These are phyloP conservation scores for Cololabis saira DNA, from an alignment of 2,113 vertebrate genomes.

Conservation along the genomic window DNA sequence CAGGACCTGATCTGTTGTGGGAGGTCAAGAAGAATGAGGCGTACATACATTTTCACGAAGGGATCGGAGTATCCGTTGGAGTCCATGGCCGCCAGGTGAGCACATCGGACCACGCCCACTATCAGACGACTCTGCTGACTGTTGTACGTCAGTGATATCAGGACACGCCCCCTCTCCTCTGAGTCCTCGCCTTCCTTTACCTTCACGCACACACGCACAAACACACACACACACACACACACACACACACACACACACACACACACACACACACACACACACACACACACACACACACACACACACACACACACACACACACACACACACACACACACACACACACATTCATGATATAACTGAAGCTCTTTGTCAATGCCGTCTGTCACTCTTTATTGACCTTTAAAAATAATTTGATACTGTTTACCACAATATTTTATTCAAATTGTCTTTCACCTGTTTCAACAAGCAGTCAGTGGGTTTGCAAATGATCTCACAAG, in stretches of 20 bases:
- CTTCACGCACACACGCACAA: slow-evolving; percentile 29
- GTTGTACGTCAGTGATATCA: slow-evolving; percentile 94
- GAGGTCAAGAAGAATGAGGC: neutral
- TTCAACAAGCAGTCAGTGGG: too few relatives aligned
- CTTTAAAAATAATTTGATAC: too few relatives aligned
- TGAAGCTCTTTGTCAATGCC: neutral
- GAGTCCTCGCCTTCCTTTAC: slow-evolving; percentile 83
- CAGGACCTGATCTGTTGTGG: neutral
- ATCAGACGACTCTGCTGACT: slow-evolving; percentile 89
- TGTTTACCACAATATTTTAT: too few relatives aligned
- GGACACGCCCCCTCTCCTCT: slow-evolving; percentile 92
- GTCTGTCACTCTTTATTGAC: too few relatives aligned
- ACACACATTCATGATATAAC: neutral
- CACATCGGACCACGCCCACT: slow-evolving; percentile 92
- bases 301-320: neutral
- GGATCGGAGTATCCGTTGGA: slow-evolving; percentile 97
- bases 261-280: neutral
- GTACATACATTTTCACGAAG: slow-evolving; percentile 90
- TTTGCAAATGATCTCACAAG: too few relatives aligned
- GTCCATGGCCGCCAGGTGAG: slow-evolving; percentile 95
- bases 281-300: neutral
- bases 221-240: neutral
- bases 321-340: neutral
- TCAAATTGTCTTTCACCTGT: too few relatives aligned
- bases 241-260: neutral